Evolutionary conservation across 1,140 invertebrate species (phyloP).

Genomic region (Triops longicaudatus): DNA sequence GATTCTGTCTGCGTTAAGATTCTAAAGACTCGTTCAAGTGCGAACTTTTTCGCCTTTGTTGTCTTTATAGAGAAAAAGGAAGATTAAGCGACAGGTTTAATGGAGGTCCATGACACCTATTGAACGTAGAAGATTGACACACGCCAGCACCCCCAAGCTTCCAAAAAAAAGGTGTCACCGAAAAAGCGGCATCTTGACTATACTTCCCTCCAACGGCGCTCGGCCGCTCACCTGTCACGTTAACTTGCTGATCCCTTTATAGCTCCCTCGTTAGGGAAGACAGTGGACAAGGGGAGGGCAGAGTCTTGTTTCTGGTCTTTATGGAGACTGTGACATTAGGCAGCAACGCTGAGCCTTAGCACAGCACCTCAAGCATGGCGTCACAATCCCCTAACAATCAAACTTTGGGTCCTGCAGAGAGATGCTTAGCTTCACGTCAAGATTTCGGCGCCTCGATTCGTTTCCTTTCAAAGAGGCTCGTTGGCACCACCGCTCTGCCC

Average conservation of each 20-base stretch:
- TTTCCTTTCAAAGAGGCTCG: too few relatives aligned
- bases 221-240: conserved; percentile 1
- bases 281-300: background rate
- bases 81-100: background rate
- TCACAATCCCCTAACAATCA: too few relatives aligned
- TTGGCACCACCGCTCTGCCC: too few relatives aligned
- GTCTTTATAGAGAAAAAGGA: background rate
- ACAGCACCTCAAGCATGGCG: background rate
- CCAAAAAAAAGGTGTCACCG: conserved; percentile 6
- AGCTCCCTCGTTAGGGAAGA: conserved; percentile 6
- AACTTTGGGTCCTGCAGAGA: too few relatives aligned
- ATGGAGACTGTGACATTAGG: background rate
- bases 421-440: too few relatives aligned
- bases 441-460: too few relatives aligned
- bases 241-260: conserved; percentile 6
- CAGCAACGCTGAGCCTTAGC: background rate
- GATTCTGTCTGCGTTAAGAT: too few relatives aligned
- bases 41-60: too few relatives aligned
- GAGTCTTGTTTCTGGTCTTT: background rate
- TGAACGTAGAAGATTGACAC: background rate
- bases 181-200: conserved; percentile 8
- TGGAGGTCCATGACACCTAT: background rate
- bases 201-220: background rate
- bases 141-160: background rate
- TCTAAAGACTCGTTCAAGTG: too few relatives aligned